Conservation (phyloP, 2,113 vertebrate species). For the Hyaena hyaena region DNA sequence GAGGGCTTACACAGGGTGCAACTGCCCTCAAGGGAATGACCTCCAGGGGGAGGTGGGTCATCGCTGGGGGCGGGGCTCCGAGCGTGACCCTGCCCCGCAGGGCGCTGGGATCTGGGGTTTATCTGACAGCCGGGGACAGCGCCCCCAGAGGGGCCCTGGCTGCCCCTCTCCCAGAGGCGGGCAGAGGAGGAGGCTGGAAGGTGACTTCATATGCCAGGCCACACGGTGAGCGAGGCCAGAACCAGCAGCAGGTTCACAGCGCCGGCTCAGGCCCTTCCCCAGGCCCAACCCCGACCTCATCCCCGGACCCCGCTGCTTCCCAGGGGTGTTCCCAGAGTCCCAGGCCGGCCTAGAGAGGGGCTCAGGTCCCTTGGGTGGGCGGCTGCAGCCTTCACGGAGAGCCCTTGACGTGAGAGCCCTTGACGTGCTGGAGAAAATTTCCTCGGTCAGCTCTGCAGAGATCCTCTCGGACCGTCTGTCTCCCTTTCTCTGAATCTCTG, state of each 20-base stretch:
- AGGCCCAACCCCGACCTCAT: neutral
- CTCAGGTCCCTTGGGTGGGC: neutral
- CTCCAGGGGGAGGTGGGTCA: fast-evolving
- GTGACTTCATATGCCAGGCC: neutral
- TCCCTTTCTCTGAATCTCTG: neutral
- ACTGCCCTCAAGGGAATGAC: neutral
- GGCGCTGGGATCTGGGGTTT: neutral
- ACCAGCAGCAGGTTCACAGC: neutral
- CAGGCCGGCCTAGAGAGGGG: neutral
- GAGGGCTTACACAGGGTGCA: no score
- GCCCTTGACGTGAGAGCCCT: neutral
- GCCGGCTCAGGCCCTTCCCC: fast-evolving
- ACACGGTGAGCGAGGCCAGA: neutral
- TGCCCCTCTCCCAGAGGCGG: neutral
- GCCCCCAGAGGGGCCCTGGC: neutral
- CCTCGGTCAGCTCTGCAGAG: neutral
- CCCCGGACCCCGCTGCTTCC: neutral
- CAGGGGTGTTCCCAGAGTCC: conserved; percentile 25
- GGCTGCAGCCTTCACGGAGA: neutral
- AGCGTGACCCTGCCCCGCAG: neutral
- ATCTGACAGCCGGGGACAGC: fast-evolving
- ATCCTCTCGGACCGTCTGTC: neutral
- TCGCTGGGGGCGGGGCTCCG: fast-evolving
- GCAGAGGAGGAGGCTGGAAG: neutral
- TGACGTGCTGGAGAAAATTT: neutral